Evolutionary conservation across 2,888 invertebrate species (phyloP), one percentile per base, ranked within the genome.

Genomic region (Allacma fusca): DNA sequence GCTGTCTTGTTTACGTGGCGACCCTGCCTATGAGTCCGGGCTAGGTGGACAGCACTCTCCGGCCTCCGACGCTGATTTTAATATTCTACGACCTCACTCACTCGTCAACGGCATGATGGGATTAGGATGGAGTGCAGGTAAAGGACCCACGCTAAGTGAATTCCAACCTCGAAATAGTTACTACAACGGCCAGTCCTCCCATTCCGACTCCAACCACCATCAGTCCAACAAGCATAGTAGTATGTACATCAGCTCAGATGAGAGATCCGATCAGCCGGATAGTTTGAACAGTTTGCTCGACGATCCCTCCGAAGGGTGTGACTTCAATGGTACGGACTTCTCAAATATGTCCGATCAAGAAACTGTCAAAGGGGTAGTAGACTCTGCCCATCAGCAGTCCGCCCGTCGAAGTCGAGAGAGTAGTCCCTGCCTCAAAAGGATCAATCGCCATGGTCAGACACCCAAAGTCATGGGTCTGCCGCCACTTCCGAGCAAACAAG

Each of bases 351-450:
- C 40, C 40, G 40, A 40, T 40, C 40, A 40, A 9, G 7, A 40
- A 40, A 13, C 5, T 40, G 7, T 13, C 13, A 9, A 5, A 9
- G 40, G 7, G 5, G 40, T 40, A 5, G 13, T 9, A 40, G 40
- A 40, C 5, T 13, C 5, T 40, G 5, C 40, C 40, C n/a, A n/a
- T n/a, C 70, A 64, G 26, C 64, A 73, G n/a, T 74, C 74, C 24
- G n/a, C 64, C 21, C 75, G 81, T 75, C 72, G 79, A 44, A 81
- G 81, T 78, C 71, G 81, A 19, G 83, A 81, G 67, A 80, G 79
- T 68, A 83, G 82, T 64, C 83, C 83, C 16, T 83, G 83, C 65
- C 64, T 83, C 13, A 83, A 83, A 65, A 24, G 83, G 70, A 83
- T 83, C 23, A 79, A 80, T 57, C 78, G 81, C 12, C 80, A 79